These are phyloP conservation scores for Tribolium madens DNA, from an alignment of 1,140 invertebrate genomes.

Conservation along the genomic window DNA sequence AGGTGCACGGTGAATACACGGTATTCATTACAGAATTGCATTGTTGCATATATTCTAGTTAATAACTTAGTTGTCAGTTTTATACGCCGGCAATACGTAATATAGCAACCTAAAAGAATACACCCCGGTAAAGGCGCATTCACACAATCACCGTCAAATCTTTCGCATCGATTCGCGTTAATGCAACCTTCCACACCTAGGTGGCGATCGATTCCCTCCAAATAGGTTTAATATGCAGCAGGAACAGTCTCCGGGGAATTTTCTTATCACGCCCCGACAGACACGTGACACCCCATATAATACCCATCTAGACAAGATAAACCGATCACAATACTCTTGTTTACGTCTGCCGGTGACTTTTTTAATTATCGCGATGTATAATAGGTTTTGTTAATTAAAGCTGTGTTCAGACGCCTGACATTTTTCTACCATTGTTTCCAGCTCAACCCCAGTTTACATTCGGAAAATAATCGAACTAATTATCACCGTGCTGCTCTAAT, in stretches of 20 bases:
- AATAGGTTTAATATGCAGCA: constrained; percentile 33
- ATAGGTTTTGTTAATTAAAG: constrained; percentile 43
- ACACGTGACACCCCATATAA: constrained; percentile 42
- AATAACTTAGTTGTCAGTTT: constrained; percentile 58
- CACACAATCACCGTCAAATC: constrained; percentile 7
- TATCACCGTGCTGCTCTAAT: not conserved
- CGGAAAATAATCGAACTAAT: constrained; percentile 18
- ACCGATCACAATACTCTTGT: constrained; percentile 32
- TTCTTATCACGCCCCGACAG: constrained; percentile 43
- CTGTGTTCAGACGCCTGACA: constrained; percentile 14
- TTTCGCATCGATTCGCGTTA: constrained; percentile 10
- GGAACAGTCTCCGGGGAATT: constrained; percentile 29
- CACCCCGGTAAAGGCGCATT: constrained; percentile 2
- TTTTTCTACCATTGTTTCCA: constrained; percentile 35
- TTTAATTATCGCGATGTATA: constrained; percentile 41
- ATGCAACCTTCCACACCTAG: constrained; percentile 17
- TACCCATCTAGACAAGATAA: constrained; percentile 37
- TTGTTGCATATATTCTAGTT: constrained; percentile 59
- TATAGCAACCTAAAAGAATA: constrained; percentile 32
- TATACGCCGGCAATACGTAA: constrained; percentile 30
- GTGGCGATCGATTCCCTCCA: constrained; percentile 22
- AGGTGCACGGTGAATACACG: constrained; percentile 60
- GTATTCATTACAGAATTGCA: constrained; percentile 61
- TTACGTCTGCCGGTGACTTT: constrained; percentile 39
- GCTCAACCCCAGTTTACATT: not conserved